Evolutionary conservation across 2,797 vertebrate species (phyloP).

Genomic region (Phylloscopus collybita): DNA sequence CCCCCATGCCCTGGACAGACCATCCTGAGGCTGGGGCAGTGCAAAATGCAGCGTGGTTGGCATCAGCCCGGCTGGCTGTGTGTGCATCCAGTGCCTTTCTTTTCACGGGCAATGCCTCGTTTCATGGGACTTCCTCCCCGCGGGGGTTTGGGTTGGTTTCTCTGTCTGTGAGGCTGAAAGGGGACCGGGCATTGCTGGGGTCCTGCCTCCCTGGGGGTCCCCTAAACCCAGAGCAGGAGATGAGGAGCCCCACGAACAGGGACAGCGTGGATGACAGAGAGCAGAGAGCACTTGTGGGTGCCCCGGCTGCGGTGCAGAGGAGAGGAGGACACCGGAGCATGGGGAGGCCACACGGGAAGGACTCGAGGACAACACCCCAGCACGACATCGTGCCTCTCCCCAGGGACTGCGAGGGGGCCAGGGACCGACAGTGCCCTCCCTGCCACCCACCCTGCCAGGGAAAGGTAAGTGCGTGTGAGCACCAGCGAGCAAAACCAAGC

Average conservation of each 20-base stretch:
- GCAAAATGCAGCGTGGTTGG: background rate
- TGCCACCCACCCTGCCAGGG: background rate
- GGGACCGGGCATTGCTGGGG: background rate
- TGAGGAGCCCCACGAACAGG: rapidly evolving
- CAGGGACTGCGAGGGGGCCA: rapidly evolving
- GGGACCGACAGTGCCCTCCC: background rate
- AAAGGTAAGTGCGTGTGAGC: background rate
- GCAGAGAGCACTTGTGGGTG: background rate
- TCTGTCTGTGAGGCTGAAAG: background rate
- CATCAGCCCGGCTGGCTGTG: background rate
- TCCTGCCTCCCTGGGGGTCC: background rate
- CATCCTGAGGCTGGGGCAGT: rapidly evolving
- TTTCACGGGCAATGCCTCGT: rapidly evolving
- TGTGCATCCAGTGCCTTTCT: background rate
- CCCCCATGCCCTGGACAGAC: rapidly evolving
- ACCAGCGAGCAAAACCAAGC: background rate
- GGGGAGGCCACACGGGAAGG: rapidly evolving
- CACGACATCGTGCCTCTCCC: rapidly evolving
- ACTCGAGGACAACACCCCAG: rapidly evolving
- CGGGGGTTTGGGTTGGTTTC: background rate
- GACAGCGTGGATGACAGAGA: rapidly evolving
- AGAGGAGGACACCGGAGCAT: background rate
- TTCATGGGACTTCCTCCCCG: background rate
- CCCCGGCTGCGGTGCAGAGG: background rate
- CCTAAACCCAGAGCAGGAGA: background rate